Evolutionary conservation across 2,797 vertebrate genomes (phyloP), one percentile per base, ranked within the genome.

Genomic region (Rhinatrema bivittatum): DNA sequence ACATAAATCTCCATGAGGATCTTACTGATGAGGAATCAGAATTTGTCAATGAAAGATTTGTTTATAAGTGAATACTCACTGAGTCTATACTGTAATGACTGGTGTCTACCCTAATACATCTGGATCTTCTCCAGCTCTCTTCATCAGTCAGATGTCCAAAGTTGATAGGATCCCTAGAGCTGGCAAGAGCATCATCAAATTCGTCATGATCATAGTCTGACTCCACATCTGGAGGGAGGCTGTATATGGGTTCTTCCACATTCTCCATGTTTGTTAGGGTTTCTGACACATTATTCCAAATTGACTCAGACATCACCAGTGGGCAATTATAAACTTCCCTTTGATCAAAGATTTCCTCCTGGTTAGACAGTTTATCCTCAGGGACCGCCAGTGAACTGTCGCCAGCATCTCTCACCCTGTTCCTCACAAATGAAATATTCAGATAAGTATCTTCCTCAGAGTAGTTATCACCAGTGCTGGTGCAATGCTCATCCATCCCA

Each of bases 191-290:
- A 50, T 87, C 87, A 62, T 95, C 91, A 50, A 86, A 91, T 70
- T 94, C 91, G 41, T 94, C 91, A 22, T 93, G 89, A 62, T 94
- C 91, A 0, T 91, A 93, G 69, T 93, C 91, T 0, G 90, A 94
- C 60, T 93, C 91, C 4, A 79, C 42, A 32, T 93, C 91, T 0
- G 48, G 81, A 5, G 76, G 64, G 18, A 74, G 67, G 33, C 64
- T 64, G 35, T 77, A 83, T 32, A 76, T 42, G 0, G 60, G 63
- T 16, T 86, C 82, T 42, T 81, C 75, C 1, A 48, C 37, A 3
- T 57, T 68, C 20, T 62, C 42, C 0, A 42, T 59, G 39, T 65
- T 65, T 17, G 70, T 67, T 41, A 86, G 62, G 0, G 27, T 45
- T 18, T 58, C 54, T 3, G 57, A 68, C 5, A 62, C 72, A 17